A percentile compares a stretch with the other conserved stretches of the same genome.
Conservation (phyloP, 1,140 invertebrate genomes). For the Zaprionus vittiger region DNA sequence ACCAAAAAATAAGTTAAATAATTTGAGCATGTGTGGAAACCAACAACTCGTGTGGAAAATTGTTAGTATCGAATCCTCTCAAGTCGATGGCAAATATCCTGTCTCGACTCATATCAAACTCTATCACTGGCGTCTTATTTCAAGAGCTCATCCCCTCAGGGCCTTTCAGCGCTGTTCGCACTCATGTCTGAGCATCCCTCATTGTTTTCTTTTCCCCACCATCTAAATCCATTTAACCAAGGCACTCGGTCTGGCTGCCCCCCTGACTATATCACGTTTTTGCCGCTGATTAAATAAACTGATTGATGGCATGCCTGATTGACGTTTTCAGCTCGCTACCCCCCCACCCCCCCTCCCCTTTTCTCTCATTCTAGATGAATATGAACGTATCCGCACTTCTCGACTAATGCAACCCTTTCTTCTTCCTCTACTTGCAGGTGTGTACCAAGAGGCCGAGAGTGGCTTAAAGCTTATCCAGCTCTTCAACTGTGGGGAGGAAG, state of each 20-base stretch:
- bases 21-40: background rate
- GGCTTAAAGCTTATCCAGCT: slow-evolving; percentile 48
- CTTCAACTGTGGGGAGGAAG: background rate
- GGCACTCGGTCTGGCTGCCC: background rate
- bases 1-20: background rate
- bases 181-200: slow-evolving; percentile 5
- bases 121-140: background rate
- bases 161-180: background rate
- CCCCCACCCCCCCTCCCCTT: background rate
- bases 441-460: slow-evolving; percentile 54
- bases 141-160: background rate
- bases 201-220: slow-evolving; percentile 8
- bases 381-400: slow-evolving; percentile 29
- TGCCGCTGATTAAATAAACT: slow-evolving; percentile 56
- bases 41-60: background rate
- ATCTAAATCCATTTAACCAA: slow-evolving; percentile 21
- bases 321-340: slow-evolving; percentile 60
- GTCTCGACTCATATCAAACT: background rate
- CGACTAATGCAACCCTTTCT: slow-evolving; percentile 71
- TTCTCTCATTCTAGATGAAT: background rate
- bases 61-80: background rate
- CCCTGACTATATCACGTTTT: slow-evolving; percentile 20
- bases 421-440: slow-evolving; percentile 68
- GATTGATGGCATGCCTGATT: slow-evolving; percentile 78
- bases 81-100: background rate